These are phyloP conservation scores for Galerucella nymphaeae DNA, from an alignment of 2,888 invertebrate species.

Conservation along the genomic window DNA sequence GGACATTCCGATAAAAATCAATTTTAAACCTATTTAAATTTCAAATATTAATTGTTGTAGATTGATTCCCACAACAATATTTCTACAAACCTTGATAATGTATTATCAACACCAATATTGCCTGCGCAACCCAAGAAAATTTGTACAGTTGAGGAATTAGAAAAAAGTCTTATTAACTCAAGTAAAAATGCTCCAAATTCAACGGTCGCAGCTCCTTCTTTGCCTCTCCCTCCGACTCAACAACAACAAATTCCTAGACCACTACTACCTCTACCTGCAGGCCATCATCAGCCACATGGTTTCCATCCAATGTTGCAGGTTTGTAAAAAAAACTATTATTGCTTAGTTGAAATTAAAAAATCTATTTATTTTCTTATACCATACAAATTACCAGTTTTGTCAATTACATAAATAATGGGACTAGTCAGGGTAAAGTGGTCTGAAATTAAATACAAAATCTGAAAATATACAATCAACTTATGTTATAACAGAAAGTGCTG, in stretches of 20 bases:
- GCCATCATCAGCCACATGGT: constrained; percentile 43
- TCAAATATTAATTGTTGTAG: constrained; percentile 34
- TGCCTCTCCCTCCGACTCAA: constrained; percentile 51
- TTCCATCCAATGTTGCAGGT: constrained; percentile 51
- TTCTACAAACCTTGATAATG: constrained; percentile 17
- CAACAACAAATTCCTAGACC: constrained; percentile 45
- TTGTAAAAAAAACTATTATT: constrained; percentile 1
- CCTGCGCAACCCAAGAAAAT: constrained; percentile 68
- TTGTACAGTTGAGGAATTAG: constrained; percentile 79
- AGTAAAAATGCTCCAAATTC: constrained; percentile 54
- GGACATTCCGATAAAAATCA: too few species aligned
- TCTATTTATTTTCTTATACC: too few species aligned
- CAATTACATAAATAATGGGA: too few species aligned
- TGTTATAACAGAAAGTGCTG: too few species aligned
- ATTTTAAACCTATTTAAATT: background rate
- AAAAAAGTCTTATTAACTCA: constrained; percentile 72
- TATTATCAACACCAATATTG: constrained; percentile 32
- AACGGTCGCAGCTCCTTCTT: constrained; percentile 6
- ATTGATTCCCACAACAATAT: constrained; percentile 49
- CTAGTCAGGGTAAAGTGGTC: too few species aligned
- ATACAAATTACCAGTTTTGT: too few species aligned
- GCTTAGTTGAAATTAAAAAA: background rate
- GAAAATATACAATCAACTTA: too few species aligned
- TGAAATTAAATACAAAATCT: too few species aligned
- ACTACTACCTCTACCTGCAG: constrained; percentile 40